phyloP scores from a whole-genome alignment of 2,113 vertebrate genomes.

The Regulus satrapa region DNA sequence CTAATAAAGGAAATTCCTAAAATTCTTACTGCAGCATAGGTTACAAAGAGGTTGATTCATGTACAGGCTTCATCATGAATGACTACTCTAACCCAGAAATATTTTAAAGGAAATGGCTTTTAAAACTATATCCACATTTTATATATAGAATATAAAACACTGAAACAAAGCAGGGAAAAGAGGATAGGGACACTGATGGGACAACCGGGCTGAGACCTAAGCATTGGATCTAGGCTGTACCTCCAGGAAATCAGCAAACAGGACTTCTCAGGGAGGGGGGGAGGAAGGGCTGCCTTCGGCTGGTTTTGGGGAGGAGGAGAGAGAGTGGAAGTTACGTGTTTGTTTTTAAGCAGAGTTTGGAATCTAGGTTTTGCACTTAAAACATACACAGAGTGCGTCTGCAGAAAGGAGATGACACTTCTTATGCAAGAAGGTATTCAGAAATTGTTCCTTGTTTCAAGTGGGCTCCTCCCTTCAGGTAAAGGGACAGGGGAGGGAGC shows the following conservation, averaged over 20 bases:
- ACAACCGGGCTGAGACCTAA: not conserved
- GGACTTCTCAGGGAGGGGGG: not conserved
- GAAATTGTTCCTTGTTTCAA: not conserved
- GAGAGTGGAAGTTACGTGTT: not conserved
- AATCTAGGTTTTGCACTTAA: not conserved
- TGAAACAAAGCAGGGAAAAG: not conserved
- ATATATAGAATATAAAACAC: not conserved
- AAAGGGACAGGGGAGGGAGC: not conserved
- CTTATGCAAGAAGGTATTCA: not conserved
- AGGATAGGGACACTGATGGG: not conserved
- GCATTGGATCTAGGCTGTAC: not conserved
- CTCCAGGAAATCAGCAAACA: not conserved
- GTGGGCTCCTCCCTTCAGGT: not conserved
- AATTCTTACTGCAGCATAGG: conserved; percentile 66
- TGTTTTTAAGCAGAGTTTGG: not conserved
- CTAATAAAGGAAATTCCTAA: conserved; percentile 72
- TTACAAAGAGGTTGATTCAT: conserved; percentile 72
- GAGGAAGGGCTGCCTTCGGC: not conserved
- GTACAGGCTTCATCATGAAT: conserved; percentile 40
- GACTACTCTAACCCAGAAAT: conserved; percentile 38
- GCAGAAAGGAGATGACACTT: not conserved
- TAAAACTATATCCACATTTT: conserved; percentile 15
- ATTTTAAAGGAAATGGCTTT: conserved; percentile 53
- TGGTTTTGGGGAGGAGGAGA: not conserved
- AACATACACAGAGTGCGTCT: not conserved